Base-by-base conservation (phyloP, 2,797 vertebrate genomes). In the Yasuhikotakia modesta region DNA sequence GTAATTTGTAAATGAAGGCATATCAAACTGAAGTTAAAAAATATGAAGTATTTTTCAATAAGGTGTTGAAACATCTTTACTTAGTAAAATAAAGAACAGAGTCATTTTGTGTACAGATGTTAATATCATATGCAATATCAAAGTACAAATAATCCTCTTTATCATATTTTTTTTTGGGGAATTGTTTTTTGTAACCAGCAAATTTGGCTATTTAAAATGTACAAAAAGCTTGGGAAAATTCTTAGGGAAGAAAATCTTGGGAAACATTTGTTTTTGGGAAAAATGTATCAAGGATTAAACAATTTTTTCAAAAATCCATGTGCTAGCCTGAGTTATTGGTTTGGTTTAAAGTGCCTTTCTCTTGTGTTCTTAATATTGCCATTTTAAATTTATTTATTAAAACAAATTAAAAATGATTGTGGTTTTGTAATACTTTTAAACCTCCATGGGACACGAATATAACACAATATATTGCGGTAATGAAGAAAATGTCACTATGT, bases 311-410 rank as follows among this genome's bases (percentile, higher is more conserved):
- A n/a, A 19, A 63, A 63, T 24, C 58, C 57, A 19, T 67, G 65
- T 67, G 30, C 46, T 50, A 55, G 68, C 63, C 30, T 80, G 27
- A 60, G 11, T 17, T 43, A 63, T 16, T 74, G 14, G 12, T 68
- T 79, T 76, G 6, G 55, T 78, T 82, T 76, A 5, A 84, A 82
- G 81, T 82, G 81, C 81, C 83, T 79, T 83, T 81, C 73, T 48
- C 43, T 3, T 46, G 22, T 73, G 53, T 81, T 67, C 60, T 81
- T 69, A 80, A 63, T 81, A 70, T 82, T 73, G 72, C 64, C 46
- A 76, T 82, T 79, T 76, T 66, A 24, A 71, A 76, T 76, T 69
- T 79, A 82, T 82, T 82, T 82, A 82, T 82, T 82, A 79, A 82
- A 82, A 79, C 14, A 24, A 57, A 71, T 39, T 32, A 45, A 30